Conservation (phyloP, 2,888 invertebrate species). For the Rhimphoctona megacephalus region DNA sequence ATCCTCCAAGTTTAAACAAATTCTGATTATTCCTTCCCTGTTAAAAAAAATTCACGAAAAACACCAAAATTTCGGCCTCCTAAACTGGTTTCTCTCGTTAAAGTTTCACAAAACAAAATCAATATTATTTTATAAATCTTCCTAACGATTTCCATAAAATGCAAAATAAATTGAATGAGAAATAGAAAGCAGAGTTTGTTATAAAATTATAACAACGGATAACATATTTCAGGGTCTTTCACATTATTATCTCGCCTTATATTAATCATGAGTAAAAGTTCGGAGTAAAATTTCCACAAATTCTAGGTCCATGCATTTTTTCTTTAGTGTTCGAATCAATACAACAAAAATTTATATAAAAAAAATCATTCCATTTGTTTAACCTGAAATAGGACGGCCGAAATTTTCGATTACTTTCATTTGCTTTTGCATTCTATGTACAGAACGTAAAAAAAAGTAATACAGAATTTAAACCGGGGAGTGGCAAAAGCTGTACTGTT, state of each 20-base stretch:
- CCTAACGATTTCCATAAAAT: background rate
- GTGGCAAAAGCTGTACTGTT: conserved; percentile 5
- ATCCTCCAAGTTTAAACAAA: too few species aligned
- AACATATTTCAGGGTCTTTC: background rate
- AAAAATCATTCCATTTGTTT: background rate
- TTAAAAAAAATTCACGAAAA: too few species aligned
- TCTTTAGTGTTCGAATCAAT: background rate
- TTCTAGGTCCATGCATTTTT: background rate
- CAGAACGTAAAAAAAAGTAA: conserved; percentile 7
- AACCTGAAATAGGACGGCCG: background rate
- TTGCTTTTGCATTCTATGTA: background rate
- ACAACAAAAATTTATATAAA: background rate
- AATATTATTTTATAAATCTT: background rate
- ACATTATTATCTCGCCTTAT: background rate
- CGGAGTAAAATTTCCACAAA: background rate
- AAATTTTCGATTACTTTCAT: background rate
- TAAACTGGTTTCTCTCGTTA: too few species aligned
- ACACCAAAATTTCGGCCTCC: too few species aligned
- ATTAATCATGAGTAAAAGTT: too few species aligned
- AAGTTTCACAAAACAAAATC: conserved; percentile 11
- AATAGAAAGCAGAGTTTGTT: background rate
- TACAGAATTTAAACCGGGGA: background rate
- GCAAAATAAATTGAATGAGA: background rate
- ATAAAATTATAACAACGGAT: background rate
- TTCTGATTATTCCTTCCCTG: too few species aligned